Evolutionary conservation across 2,113 vertebrate genomes (phyloP).

Genomic region (Tor tambroides): DNA sequence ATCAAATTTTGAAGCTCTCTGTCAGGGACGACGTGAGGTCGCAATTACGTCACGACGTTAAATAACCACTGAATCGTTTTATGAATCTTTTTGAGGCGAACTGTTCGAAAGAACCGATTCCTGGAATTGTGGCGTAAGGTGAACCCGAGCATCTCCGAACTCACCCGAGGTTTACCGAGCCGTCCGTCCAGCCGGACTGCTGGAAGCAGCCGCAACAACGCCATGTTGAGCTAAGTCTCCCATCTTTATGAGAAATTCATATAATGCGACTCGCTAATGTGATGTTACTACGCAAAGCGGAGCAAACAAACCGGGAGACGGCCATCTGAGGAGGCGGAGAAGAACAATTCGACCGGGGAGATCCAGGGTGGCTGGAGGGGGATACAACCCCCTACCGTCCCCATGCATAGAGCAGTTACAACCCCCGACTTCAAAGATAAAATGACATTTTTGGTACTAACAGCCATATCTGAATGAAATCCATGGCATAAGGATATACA

Average conservation of each 20-base stretch:
- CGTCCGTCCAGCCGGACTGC: conserved; percentile 95
- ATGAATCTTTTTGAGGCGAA: neutral
- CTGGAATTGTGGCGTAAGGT: conserved; percentile 28
- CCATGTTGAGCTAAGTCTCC: conserved; percentile 93
- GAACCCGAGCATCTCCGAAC: conserved; percentile 83
- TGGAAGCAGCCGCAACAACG: conserved; percentile 91
- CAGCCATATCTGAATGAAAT: conserved; percentile 69
- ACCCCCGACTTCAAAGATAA: conserved; percentile 71
- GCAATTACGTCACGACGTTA: neutral
- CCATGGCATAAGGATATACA: conserved; percentile 64
- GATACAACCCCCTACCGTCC: conserved; percentile 82
- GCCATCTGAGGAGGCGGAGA: conserved; percentile 71
- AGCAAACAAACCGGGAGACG: conserved; percentile 83
- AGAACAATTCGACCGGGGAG: conserved; percentile 74
- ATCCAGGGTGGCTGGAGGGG: conserved; percentile 86
- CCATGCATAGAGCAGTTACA: conserved; percentile 80
- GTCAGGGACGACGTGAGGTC: neutral
- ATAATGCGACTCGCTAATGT: conserved; percentile 68
- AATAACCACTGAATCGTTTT: neutral
- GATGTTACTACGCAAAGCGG: conserved; percentile 74
- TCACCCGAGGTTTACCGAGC: conserved; percentile 83
- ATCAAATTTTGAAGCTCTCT: neutral
- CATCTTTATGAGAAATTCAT: conserved; percentile 74
- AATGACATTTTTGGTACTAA: conserved; percentile 67
- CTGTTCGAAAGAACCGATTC: conserved; percentile 14